Percentiles rank a stretch among this genome's conserved stretches.
These are phyloP conservation scores for Camptogramma bilineatum DNA, from an alignment of 2,888 invertebrate genomes.

Conservation along the genomic window DNA sequence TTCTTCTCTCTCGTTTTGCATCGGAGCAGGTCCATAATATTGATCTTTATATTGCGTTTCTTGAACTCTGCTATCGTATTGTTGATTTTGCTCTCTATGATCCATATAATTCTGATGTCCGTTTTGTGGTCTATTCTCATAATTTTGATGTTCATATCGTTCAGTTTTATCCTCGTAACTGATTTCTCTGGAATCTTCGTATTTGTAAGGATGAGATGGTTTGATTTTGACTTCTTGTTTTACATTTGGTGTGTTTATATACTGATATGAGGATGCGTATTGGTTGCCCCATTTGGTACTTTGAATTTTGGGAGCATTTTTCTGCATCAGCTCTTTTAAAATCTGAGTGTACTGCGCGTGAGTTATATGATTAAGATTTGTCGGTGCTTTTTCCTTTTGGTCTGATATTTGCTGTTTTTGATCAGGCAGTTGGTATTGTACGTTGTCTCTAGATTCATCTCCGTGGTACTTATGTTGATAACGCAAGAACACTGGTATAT, in stretches of 20 bases:
- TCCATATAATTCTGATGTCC: background rate
- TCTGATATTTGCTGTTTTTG: conserved; percentile 27
- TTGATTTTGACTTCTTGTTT: conserved; percentile 36
- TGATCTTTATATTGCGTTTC: conserved; percentile 24
- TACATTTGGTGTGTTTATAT: conserved; percentile 57
- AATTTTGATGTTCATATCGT: conserved; percentile 41
- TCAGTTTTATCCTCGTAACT: conserved; percentile 12
- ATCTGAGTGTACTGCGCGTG: conserved; percentile 47
- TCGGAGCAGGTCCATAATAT: conserved; percentile 81
- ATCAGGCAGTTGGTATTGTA: conserved; percentile 46
- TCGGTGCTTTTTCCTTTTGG: conserved; percentile 11
- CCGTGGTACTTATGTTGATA: conserved; percentile 35
- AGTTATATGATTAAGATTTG: conserved; percentile 33
- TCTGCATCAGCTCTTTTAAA: conserved; percentile 42
- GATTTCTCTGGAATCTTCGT: conserved; percentile 39
- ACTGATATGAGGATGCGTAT: conserved; percentile 72
- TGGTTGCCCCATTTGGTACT: conserved; percentile 70
- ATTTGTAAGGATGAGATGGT: conserved; percentile 27
- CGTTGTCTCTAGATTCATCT: conserved; percentile 46
- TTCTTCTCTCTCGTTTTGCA: conserved; percentile 56
- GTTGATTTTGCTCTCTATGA: conserved; percentile 28
- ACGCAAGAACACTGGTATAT: conserved; percentile 49
- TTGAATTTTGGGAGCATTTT: conserved; percentile 44
- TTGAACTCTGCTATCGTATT: conserved; percentile 28
- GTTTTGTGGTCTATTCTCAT: conserved; percentile 49